Percentiles rank a stretch among this genome's conserved stretches.
Evolutionary conservation across 2,797 vertebrate genomes (phyloP).

Genomic region (Syndactyla subalaris): DNA sequence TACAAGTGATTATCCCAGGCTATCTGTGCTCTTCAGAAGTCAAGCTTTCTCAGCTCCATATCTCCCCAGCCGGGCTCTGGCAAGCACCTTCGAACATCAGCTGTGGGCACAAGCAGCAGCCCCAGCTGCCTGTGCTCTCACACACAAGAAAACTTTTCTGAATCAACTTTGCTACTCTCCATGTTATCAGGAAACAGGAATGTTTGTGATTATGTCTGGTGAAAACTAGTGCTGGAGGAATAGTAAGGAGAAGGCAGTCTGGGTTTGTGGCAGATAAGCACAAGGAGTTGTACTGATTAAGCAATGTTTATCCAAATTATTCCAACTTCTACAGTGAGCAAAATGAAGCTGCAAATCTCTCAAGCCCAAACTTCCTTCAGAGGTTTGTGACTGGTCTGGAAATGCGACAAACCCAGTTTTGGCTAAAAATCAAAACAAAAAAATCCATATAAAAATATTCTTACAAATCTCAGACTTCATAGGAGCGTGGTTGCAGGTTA

Average conservation of each 20-base stretch:
- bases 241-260: constrained; percentile 16
- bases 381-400: constrained; percentile 19
- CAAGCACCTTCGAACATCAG: neutral
- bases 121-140: neutral
- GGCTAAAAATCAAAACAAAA: neutral
- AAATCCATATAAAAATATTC: neutral
- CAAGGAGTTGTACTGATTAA: constrained; percentile 5
- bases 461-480: neutral
- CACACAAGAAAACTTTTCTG: neutral
- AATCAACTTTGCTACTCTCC: neutral
- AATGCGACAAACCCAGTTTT: neutral
- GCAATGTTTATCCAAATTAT: constrained; percentile 32
- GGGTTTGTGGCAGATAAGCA: constrained; percentile 32
- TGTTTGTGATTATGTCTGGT: constrained; percentile 37
- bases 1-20: neutral
- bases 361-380: neutral
- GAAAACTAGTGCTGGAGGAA: constrained; percentile 10
- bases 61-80: neutral
- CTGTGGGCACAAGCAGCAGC: neutral
- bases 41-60: neutral
- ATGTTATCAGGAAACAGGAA: constrained; percentile 33
- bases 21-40: constrained; percentile 7
- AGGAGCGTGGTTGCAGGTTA: neutral
- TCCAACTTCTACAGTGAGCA: constrained; percentile 15
- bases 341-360: constrained; percentile 15